A percentile compares a stretch with the other conserved stretches of the same genome.
phyloP scores from a whole-genome alignment of 1,140 invertebrate genomes.

The Ditylenchus dipsaci region DNA sequence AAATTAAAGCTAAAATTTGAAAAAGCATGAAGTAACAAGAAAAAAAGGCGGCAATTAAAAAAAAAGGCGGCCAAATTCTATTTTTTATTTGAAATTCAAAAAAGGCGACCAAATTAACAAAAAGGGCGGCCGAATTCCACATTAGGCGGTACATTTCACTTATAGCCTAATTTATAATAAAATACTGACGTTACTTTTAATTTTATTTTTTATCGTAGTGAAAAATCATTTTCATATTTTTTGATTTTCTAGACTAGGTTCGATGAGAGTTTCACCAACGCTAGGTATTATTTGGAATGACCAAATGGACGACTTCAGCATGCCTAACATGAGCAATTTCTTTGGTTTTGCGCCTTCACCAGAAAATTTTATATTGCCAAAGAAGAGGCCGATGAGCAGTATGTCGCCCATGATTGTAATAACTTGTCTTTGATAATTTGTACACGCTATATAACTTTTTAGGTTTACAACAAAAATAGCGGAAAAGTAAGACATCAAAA shows the following conservation, averaged over 20 bases:
- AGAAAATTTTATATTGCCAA: conserved; percentile 72
- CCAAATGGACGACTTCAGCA: conserved; percentile 84
- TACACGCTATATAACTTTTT: conserved; percentile 40
- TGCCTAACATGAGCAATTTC: conserved; percentile 65
- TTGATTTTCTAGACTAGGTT: conserved; percentile 68
- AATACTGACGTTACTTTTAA: too few relatives aligned
- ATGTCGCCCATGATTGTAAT: conserved; percentile 71
- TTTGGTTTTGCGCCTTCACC: conserved; percentile 71
- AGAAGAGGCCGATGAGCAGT: conserved; percentile 79
- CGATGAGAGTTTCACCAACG: conserved; percentile 61
- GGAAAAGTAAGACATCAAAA: conserved; percentile 63
- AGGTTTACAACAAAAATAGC: conserved; percentile 70
- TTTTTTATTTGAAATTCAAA: too few relatives aligned
- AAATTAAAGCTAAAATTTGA: too few relatives aligned
- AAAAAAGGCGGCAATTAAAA: too few relatives aligned
- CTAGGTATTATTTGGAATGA: conserved; percentile 88
- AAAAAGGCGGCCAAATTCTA: too few relatives aligned
- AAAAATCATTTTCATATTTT: too few relatives aligned
- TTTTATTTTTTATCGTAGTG: too few relatives aligned
- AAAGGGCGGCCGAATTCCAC: too few relatives aligned
- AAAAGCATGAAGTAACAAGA: too few relatives aligned
- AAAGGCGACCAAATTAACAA: too few relatives aligned
- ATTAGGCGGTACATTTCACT: too few relatives aligned
- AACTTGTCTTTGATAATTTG: not conserved
- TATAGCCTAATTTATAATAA: too few relatives aligned